Base-by-base conservation (phyloP, 2,888 invertebrate genomes). In the Cantharis nigra region DNA sequence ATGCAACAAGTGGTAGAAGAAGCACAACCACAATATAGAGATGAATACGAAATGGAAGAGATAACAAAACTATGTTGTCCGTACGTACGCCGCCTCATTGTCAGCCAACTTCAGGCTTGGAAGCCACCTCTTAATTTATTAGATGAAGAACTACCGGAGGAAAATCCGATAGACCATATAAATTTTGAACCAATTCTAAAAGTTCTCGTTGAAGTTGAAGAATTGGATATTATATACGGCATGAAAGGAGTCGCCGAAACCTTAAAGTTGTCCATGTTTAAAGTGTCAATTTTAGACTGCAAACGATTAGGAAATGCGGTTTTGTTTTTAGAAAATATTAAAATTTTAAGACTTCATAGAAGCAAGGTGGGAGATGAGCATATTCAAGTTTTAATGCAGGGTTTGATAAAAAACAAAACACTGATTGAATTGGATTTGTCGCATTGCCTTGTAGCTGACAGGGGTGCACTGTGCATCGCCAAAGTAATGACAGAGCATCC, bases 401-500 rank as follows among this genome's bases (percentile, higher is more conserved):
- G 90, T 80, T 81, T 89, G 18, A 86, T 90, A 18, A 90, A 90
- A 79, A 89, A 90, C 80, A 89, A 89, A 78, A 86, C 78, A 64
- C 26, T 82, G 69, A 89, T 90, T 79, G 92, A 92, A 82, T 83
- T 94, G 33, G 92, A 93, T 85, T 90, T 94, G 70, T 93, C 92
- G 77, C 91, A 93, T 84, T 93, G 93, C 84, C 90, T 91, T 81
- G 91, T 93, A 70, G 91, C 90, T 3, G 91, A 93, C 84, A 89
- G 89, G 69, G 93, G 93, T 0, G 92, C 92, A 83, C 89, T 92
- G 75, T 93, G 93, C 16, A 87, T 93, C 2, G 92, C 92, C 0
- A 92, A 92, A 80, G 90, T 76, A 89, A 91, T 81, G 92, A 91
- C 11, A 85, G 91, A 76, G 89, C 92, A 70, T 89, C 90, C 83